phyloP scores from a whole-genome alignment of 2,113 vertebrate species.

The Datnioides undecimradiatus region DNA sequence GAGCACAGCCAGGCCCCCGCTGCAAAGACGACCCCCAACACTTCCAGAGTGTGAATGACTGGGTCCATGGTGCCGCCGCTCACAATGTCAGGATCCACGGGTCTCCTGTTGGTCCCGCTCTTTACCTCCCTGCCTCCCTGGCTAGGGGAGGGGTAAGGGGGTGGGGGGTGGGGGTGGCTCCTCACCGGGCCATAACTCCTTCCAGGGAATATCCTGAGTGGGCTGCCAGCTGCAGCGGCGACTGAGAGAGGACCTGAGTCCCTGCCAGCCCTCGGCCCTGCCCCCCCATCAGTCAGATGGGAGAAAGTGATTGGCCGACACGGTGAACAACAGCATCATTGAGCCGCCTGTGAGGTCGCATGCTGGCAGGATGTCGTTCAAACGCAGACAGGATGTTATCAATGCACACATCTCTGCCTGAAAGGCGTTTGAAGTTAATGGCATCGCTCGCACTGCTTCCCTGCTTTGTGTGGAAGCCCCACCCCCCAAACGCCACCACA shows the following conservation, averaged over 20 bases:
- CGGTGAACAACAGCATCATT: constrained; percentile 63
- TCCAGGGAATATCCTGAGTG: constrained; percentile 17
- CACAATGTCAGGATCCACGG: neutral
- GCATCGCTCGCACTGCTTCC: constrained; percentile 10
- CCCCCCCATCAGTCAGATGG: neutral
- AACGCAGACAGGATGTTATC: constrained; percentile 59
- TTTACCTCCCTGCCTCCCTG: constrained; percentile 5
- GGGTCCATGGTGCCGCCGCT: constrained; percentile 61
- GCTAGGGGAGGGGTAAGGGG: neutral
- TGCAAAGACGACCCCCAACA: constrained; percentile 67
- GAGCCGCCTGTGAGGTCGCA: constrained; percentile 29
- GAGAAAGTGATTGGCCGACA: constrained; percentile 31
- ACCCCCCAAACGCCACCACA: neutral
- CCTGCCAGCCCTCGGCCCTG: neutral
- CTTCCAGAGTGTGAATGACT: constrained; percentile 58
- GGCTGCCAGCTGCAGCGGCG: neutral
- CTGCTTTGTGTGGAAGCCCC: constrained; percentile 12
- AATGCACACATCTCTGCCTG: constrained; percentile 18
- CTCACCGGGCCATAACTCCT: neutral
- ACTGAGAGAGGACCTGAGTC: neutral
- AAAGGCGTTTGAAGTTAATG: constrained; percentile 41
- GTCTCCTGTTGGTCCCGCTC: neutral
- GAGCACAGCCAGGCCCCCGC: constrained; percentile 76
- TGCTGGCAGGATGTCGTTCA: constrained; percentile 42
- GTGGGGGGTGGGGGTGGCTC: neutral